Evolutionary conservation across 2,888 invertebrate species (phyloP).

Genomic region (Furcula furcula): DNA sequence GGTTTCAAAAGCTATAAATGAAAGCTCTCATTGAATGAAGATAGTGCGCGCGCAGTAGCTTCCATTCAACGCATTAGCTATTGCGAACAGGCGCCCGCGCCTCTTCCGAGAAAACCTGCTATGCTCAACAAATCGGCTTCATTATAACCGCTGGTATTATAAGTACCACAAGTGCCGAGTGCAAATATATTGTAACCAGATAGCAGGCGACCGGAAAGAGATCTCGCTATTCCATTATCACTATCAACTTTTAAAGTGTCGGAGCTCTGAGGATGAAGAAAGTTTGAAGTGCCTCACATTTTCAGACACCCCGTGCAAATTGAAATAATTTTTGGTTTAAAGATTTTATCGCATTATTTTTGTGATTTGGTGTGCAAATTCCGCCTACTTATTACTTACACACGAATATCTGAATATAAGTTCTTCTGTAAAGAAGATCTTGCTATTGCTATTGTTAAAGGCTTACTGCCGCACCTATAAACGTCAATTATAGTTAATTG

Average conservation of each 20-base stretch:
- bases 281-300: too few relatives aligned
- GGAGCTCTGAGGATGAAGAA: not conserved
- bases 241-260: conserved; percentile 1
- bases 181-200: conserved; percentile 19
- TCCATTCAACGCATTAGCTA: conserved; percentile 29
- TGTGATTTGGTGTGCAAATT: too few relatives aligned
- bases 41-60: conserved; percentile 18
- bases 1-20: not conserved
- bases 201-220: conserved; percentile 13
- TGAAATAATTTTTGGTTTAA: too few relatives aligned
- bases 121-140: conserved; percentile 36
- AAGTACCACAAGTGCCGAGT: conserved; percentile 13
- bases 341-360: too few relatives aligned
- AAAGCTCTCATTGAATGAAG: conserved; percentile 7
- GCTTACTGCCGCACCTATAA: too few relatives aligned
- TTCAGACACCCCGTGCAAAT: too few relatives aligned
- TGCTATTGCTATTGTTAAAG: too few relatives aligned
- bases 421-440: too few relatives aligned
- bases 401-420: too few relatives aligned
- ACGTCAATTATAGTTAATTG: too few relatives aligned
- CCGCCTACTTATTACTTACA: too few relatives aligned
- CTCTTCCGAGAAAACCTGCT: conserved; percentile 51
- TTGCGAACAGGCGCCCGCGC: conserved; percentile 38
- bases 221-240: conserved; percentile 13
- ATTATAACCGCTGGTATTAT: conserved; percentile 24